Conservation (phyloP, 2,888 invertebrate genomes). For the Drepana falcataria region DNA sequence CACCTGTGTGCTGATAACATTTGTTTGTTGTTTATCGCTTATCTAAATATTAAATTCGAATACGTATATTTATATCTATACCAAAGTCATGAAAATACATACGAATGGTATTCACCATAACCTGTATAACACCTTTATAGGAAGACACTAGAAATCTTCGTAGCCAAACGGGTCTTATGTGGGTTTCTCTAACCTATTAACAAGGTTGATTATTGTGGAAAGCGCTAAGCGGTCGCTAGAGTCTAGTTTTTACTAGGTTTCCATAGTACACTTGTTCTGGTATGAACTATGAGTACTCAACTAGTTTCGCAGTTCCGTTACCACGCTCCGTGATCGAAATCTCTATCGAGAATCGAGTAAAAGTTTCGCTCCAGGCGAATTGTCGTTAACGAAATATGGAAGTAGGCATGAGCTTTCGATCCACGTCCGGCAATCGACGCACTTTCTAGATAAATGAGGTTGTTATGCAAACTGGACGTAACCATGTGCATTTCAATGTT, state of each 20-base stretch:
- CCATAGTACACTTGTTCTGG: conserved; percentile 46
- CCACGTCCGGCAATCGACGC: conserved; percentile 56
- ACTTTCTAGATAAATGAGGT: conserved; percentile 70
- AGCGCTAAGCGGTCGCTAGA: conserved; percentile 48
- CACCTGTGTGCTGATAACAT: no score
- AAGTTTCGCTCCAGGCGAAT: conserved; percentile 65
- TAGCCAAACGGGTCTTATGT: conserved; percentile 42
- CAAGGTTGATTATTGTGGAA: conserved; percentile 66
- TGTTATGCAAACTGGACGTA: conserved; percentile 71
- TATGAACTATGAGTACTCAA: conserved; percentile 43
- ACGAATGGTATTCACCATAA: background rate
- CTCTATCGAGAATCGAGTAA: conserved; percentile 58
- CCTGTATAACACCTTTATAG: conserved; percentile 25
- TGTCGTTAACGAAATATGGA: conserved; percentile 64
- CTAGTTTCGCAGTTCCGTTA: conserved; percentile 63
- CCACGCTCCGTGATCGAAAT: conserved; percentile 46
- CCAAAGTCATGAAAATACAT: conserved; percentile 9
- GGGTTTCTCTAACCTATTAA: conserved; percentile 73
- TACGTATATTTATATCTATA: no score
- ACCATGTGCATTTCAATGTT: conserved; percentile 70
- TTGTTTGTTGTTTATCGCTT: no score
- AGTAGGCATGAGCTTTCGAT: conserved; percentile 71
- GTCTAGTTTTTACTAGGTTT: conserved; percentile 70
- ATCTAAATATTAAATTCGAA: no score
- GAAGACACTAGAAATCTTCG: conserved; percentile 57